Conservation (phyloP, 2,113 vertebrate species). For the Cyanoramphus novaezelandiae region DNA sequence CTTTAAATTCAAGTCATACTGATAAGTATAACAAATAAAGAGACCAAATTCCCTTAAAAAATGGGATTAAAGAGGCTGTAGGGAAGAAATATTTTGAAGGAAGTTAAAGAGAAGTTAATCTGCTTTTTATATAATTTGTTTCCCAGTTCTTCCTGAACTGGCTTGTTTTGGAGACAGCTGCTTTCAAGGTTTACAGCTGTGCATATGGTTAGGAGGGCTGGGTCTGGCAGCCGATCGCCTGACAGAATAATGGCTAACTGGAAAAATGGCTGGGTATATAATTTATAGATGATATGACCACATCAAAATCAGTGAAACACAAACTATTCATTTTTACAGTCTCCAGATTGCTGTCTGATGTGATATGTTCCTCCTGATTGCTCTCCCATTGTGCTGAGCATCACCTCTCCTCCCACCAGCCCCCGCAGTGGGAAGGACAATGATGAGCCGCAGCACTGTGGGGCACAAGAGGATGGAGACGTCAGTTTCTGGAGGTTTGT, state of each 20-base stretch:
- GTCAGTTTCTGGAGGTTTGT: not conserved
- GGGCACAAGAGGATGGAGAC: too few species aligned
- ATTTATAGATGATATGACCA: constrained; percentile 31
- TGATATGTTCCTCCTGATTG: not conserved
- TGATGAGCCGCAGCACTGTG: fast-evolving
- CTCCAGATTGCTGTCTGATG: constrained; percentile 13
- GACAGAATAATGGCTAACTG: constrained; percentile 52
- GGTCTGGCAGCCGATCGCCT: constrained; percentile 14
- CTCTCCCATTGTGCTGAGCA: not conserved
- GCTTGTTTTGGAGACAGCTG: constrained; percentile 45
- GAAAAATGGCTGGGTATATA: constrained; percentile 42
- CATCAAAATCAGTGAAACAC: constrained; percentile 48
- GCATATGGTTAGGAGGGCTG: constrained; percentile 16
- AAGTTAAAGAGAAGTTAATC: constrained; percentile 63
- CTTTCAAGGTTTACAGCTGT: constrained; percentile 40
- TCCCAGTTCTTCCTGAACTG: constrained; percentile 46
- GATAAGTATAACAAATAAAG: constrained; percentile 40
- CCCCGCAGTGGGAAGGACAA: not conserved
- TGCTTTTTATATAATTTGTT: constrained; percentile 61
- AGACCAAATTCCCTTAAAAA: constrained; percentile 48
- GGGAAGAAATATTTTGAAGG: constrained; percentile 49
- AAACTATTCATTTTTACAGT: constrained; percentile 14
- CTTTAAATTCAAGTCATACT: constrained; percentile 43
- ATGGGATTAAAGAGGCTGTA: constrained; percentile 47
- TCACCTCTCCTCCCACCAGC: not conserved